phyloP scores from a whole-genome alignment of 2,797 vertebrate species.

The Sebastes paucispinis region DNA sequence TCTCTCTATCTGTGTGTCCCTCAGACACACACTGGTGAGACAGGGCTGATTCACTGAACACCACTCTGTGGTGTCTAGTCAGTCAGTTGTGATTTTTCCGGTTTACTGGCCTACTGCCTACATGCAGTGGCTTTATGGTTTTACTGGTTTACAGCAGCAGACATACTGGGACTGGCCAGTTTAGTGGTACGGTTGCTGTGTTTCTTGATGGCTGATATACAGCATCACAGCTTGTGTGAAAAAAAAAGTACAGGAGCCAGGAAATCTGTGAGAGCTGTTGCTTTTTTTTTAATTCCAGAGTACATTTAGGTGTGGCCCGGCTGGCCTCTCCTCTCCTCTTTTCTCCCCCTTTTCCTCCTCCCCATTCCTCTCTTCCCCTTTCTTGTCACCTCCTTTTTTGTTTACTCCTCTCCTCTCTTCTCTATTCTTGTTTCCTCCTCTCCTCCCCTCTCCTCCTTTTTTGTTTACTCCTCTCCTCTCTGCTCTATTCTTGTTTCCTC shows the following conservation, averaged over 20 bases:
- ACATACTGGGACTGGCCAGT: constrained; percentile 3
- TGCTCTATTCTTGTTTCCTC: background rate
- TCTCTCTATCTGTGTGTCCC: background rate
- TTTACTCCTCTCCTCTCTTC: too few species aligned
- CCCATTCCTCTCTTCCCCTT: too few species aligned
- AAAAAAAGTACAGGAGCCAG: constrained; percentile 4
- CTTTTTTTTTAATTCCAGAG: constrained; percentile 23
- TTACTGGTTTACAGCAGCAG: constrained; percentile 5
- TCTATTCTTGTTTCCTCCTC: background rate
- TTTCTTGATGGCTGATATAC: background rate
- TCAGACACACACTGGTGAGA: background rate
- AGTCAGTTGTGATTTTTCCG: background rate
- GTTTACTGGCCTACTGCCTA: background rate
- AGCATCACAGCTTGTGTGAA: background rate
- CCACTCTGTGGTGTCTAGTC: background rate
- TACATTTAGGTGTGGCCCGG: constrained; percentile 55
- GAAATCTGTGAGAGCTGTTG: background rate
- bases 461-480: background rate
- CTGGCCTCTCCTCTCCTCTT: background rate
- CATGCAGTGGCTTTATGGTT: background rate
- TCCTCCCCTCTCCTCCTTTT: background rate
- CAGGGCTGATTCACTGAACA: background rate
- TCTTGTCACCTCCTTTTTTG: background rate
- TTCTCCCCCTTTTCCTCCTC: background rate
- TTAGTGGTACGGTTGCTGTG: background rate